Conservation (phyloP, 2,888 invertebrate genomes). For the Anthophora plumipes region DNA sequence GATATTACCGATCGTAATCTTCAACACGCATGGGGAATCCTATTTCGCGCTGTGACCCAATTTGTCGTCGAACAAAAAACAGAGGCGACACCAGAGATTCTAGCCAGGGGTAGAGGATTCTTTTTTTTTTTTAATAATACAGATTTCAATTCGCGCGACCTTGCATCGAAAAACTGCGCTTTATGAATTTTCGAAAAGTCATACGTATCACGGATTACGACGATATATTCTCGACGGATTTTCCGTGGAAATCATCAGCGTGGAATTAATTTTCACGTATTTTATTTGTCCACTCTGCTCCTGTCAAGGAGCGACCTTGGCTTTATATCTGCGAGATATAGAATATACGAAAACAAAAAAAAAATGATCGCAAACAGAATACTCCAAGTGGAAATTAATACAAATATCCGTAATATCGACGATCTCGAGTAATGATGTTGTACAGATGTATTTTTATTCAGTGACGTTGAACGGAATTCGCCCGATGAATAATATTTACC, state of each 20-base stretch:
- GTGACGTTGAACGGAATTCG: neutral
- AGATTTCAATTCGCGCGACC: no score
- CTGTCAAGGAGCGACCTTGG: neutral
- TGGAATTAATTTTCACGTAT: conserved; percentile 12
- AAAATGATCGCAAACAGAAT: neutral
- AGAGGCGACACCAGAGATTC: no score
- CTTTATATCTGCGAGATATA: neutral
- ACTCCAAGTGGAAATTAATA: neutral
- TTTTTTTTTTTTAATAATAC: no score
- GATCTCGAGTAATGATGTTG: neutral
- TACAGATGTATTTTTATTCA: neutral
- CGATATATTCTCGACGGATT: neutral
- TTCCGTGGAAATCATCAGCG: neutral
- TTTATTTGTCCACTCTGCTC: neutral
- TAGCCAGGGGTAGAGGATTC: no score
- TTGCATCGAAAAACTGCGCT: neutral
- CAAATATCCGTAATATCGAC: no score
- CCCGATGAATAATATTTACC: neutral
- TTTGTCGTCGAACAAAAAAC: conserved; percentile 6
- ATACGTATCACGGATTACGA: neutral
- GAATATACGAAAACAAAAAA: neutral
- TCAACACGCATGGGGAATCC: neutral
- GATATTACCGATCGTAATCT: conserved; percentile 25
- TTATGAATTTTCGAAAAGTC: neutral
- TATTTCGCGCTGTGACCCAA: neutral